Evolutionary conservation across 2,888 invertebrate species (phyloP).

Genomic region (Synergus japonicus): DNA sequence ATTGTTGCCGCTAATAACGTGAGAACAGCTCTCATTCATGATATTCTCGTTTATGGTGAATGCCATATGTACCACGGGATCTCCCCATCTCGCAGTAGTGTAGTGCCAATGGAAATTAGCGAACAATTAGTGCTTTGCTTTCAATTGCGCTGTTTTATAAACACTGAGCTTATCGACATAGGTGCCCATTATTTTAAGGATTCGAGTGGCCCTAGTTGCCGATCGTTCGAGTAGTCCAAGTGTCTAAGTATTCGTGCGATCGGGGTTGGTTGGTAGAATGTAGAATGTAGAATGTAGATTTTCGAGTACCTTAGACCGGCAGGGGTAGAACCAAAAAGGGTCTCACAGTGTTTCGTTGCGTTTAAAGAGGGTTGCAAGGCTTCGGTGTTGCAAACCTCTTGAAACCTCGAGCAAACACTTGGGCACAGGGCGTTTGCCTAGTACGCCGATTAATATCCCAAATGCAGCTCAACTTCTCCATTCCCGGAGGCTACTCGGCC

Average conservation of each 20-base stretch:
- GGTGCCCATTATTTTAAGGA: constrained; percentile 70
- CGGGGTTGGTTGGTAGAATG: constrained; percentile 57
- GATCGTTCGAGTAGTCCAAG: constrained; percentile 51
- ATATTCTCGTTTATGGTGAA: constrained; percentile 35
- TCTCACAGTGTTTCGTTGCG: constrained; percentile 71
- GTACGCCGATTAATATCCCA: constrained; percentile 59
- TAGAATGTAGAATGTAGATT: constrained; percentile 53
- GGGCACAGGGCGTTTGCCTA: constrained; percentile 50
- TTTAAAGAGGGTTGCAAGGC: constrained; percentile 59
- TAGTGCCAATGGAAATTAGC: constrained; percentile 73
- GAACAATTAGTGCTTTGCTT: constrained; percentile 71
- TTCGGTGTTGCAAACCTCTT: constrained; percentile 59
- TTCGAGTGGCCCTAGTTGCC: constrained; percentile 58
- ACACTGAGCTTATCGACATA: constrained; percentile 62
- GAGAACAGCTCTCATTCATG: constrained; percentile 2
- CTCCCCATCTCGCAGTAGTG: constrained; percentile 33
- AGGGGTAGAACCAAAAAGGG: constrained; percentile 59
- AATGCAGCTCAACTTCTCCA: constrained; percentile 56
- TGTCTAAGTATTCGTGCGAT: constrained; percentile 60
- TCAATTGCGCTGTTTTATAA: constrained; percentile 71
- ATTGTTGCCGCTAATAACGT: constrained; percentile 20
- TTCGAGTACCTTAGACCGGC: constrained; percentile 58
- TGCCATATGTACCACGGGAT: constrained; percentile 40
- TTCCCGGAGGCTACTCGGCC: constrained; percentile 50
- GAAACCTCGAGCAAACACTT: constrained; percentile 59